Evolutionary conservation across 2,888 invertebrate genomes (phyloP), one percentile per base, ranked within the genome.

Genomic region (Metellina segmentata): DNA sequence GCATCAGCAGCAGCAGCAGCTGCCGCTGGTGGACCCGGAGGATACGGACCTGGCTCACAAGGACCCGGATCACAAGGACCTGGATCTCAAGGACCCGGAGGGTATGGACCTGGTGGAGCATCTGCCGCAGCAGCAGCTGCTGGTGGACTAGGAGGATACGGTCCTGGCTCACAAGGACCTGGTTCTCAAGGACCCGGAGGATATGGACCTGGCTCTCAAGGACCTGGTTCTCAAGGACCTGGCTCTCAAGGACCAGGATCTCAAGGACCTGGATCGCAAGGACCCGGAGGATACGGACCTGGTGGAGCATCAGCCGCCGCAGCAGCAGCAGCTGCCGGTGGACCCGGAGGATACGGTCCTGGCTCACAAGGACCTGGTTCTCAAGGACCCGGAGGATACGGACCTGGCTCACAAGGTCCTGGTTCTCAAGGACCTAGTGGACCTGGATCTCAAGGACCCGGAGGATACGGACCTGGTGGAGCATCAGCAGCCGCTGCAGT

Each of bases 141-240:
- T n/a, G n/a, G n/a, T n/a, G n/a, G n/a, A n/a, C n/a, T n/a, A n/a
- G n/a, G n/a, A n/a, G n/a, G n/a, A n/a, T n/a, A n/a, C n/a, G 19
- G 61, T 7, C 81, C 81, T 7, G 61, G 16, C 7, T 34, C 34
- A 2, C 34, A 34, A 34, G 34, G 34, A 34, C 8, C 16, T 48
- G 16, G 20, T n/a, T 51, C 16, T 34, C 34, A 34, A 34, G 34
- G 34, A 34, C 34, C 34, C 4, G 34, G 85, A 11, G 0, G n/a
- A 16, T 13, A 34, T 34, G 34, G 34, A 34, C 34, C 34, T 34
- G 34, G 34, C 1, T 34, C 34, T 34, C 34, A 34, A 69, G 53
- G 0, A 90, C 79, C 61, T 79, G 72, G 13, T 74, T 85, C 7
- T 79, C 61, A 51, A 83, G 34, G 34, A 34, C 34, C 34, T 34